These are phyloP conservation scores for Acanthoscelides obtectus DNA, from an alignment of 2,888 invertebrate species.

Conservation along the genomic window DNA sequence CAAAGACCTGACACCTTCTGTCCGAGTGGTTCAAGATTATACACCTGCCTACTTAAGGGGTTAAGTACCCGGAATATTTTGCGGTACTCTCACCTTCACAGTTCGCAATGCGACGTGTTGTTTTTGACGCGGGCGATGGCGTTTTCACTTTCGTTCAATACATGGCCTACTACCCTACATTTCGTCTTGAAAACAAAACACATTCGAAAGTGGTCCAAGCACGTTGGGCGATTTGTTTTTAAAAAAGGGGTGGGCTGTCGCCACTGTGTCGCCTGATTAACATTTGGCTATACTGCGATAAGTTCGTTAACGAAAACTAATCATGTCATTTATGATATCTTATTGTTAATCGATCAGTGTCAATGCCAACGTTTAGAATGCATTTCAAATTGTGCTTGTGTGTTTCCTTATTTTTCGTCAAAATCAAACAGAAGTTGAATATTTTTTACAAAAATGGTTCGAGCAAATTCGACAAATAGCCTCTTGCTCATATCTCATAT, in stretches of 20 bases:
- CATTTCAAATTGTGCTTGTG: too few species aligned
- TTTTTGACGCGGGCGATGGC: neutral
- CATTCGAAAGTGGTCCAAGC: constrained; percentile 6
- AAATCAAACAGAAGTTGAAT: too few species aligned
- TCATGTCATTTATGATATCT: neutral
- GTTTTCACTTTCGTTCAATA: constrained; percentile 36
- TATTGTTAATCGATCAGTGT: neutral
- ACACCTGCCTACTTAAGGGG: too few species aligned
- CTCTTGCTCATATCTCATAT: too few species aligned
- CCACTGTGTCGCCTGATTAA: neutral
- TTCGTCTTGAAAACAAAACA: constrained; percentile 5
- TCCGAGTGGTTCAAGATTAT: too few species aligned
- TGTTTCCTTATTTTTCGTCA: too few species aligned
- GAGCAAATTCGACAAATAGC: too few species aligned
- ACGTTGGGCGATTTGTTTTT: neutral
- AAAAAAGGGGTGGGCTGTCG: neutral
- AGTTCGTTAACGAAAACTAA: neutral
- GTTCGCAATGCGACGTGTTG: neutral
- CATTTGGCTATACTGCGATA: neutral
- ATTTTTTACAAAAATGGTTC: too few species aligned
- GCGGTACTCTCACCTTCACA: neutral
- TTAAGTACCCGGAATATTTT: too few species aligned
- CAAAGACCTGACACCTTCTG: too few species aligned
- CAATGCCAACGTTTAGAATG: neutral
- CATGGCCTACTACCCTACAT: constrained; percentile 36